Percentiles rank a stretch among this genome's conserved stretches.
Conservation (phyloP, 2,113 vertebrate genomes). For the Eptatretus burgeri region DNA sequence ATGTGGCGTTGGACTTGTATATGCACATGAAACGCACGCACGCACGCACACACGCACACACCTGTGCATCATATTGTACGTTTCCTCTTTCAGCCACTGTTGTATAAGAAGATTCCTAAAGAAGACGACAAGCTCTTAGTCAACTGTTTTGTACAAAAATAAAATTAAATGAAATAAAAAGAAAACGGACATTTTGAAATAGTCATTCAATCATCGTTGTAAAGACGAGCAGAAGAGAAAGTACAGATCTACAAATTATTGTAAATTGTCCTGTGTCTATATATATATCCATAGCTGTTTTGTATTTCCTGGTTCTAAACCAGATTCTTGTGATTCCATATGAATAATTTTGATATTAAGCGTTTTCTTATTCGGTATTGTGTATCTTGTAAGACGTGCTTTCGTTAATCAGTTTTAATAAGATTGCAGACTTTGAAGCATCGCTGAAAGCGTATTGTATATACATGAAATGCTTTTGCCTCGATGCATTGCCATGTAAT, state of each 20-base stretch:
- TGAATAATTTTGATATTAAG: conserved; percentile 99
- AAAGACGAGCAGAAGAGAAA: conserved; percentile 85
- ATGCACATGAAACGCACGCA: background rate
- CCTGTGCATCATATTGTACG: background rate
- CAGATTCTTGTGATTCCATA: conserved; percentile 99
- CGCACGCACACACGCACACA: background rate
- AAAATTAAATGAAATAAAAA: conserved; percentile 17
- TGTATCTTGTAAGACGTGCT: too few species aligned
- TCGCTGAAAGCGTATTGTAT: too few species aligned
- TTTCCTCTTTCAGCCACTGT: background rate
- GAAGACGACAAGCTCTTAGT: conserved; percentile 4
- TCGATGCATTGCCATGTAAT: too few species aligned
- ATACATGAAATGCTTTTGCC: too few species aligned
- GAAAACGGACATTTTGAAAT: conserved; percentile 34
- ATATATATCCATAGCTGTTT: conserved; percentile 99
- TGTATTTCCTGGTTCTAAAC: conserved; percentile 99
- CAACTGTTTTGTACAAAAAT: conserved; percentile 24
- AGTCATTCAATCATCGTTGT: conserved; percentile 61
- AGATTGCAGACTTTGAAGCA: too few species aligned
- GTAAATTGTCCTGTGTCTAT: conserved; percentile 99
- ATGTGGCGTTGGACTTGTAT: background rate
- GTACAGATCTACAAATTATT: conserved; percentile 71
- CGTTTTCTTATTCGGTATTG: conserved; percentile 22
- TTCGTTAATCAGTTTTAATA: too few species aligned
- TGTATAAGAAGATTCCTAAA: background rate